These are phyloP conservation scores for Semaprochilodus insignis DNA, from an alignment of 2,797 vertebrate species.

Conservation along the genomic window DNA sequence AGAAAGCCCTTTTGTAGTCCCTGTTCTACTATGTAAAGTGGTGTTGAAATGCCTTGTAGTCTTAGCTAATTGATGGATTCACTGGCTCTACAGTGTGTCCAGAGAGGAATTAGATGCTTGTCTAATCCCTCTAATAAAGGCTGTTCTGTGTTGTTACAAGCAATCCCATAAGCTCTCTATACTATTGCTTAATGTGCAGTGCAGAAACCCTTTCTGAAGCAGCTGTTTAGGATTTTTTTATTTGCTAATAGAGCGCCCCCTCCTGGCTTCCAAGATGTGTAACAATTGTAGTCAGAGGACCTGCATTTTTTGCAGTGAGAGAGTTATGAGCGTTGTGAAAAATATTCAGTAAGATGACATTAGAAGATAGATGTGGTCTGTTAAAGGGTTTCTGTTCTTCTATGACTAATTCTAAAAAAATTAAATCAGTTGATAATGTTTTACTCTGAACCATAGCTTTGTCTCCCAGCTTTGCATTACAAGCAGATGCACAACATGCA, in stretches of 20 bases:
- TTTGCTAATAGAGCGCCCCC: conserved; percentile 67
- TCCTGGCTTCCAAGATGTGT: conserved; percentile 58
- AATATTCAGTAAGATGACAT: background rate
- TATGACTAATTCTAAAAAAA: too few relatives aligned
- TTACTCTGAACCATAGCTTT: too few relatives aligned
- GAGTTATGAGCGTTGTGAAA: background rate
- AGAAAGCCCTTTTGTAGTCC: conserved; percentile 20
- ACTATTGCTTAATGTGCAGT: conserved; percentile 31
- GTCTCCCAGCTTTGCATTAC: too few relatives aligned
- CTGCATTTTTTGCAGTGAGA: background rate
- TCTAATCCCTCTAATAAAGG: conserved; percentile 22
- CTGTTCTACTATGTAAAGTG: background rate
- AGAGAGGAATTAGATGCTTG: background rate
- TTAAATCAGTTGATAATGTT: too few relatives aligned
- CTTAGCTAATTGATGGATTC: conserved; percentile 11
- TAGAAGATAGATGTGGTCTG: background rate
- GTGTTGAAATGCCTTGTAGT: conserved; percentile 29
- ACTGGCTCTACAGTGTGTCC: background rate
- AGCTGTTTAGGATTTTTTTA: conserved; percentile 19
- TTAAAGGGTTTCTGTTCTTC: too few relatives aligned
- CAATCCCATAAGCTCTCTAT: conserved; percentile 4
- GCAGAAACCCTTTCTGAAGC: conserved; percentile 35
- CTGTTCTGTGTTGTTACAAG: conserved; percentile 27
- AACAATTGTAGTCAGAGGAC: background rate
- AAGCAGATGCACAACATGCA: too few relatives aligned